Evolutionary conservation across 2,113 vertebrate genomes (phyloP).

Genomic region (Numenius arquata): DNA sequence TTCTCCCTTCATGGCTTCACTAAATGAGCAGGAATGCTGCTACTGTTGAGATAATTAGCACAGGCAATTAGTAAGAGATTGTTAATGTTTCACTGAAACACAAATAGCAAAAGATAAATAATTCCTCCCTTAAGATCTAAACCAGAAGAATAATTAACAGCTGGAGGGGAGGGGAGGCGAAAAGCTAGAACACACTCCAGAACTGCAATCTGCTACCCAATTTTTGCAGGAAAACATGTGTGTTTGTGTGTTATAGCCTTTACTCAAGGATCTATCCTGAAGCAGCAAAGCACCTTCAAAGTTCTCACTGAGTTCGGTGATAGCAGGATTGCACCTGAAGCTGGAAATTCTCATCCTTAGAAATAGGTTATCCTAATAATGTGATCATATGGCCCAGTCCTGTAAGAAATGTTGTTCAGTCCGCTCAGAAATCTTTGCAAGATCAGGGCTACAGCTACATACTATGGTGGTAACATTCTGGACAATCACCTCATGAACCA

Average conservation of each 20-base stretch:
- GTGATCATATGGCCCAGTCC: background rate
- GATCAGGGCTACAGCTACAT: background rate
- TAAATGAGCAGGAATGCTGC: background rate
- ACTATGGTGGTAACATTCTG: background rate
- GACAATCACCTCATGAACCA: background rate
- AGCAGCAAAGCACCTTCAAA: background rate
- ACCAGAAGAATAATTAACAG: conserved; percentile 35
- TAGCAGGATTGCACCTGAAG: background rate
- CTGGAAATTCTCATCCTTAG: background rate
- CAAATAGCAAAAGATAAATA: conserved; percentile 41
- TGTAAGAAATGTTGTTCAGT: background rate
- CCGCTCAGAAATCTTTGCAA: background rate
- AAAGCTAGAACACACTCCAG: background rate
- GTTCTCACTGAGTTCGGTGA: background rate
- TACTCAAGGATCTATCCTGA: background rate
- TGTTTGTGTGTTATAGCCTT: background rate
- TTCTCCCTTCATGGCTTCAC: background rate
- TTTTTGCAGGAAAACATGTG: background rate
- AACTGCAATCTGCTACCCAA: background rate
- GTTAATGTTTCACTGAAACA: conserved; percentile 33
- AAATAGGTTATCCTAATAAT: background rate
- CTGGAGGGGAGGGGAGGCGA: conserved; percentile 13
- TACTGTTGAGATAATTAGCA: conserved; percentile 24
- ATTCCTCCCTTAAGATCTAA: conserved; percentile 34
- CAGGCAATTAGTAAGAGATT: conserved; percentile 33